Evolutionary conservation across 2,888 invertebrate genomes (phyloP).

Genomic region (Gerris lacustris): DNA sequence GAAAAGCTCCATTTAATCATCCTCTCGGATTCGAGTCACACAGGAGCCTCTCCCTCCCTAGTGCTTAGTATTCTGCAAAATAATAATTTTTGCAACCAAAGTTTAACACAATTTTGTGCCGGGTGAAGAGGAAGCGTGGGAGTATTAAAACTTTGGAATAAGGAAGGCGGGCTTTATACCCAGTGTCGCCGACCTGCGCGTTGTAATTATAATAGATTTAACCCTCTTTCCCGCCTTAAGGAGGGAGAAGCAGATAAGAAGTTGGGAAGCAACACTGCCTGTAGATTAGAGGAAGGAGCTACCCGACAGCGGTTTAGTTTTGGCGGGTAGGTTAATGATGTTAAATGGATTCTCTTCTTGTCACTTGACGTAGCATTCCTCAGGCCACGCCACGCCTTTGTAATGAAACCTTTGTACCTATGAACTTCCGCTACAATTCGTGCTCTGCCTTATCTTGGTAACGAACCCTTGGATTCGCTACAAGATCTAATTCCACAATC

Average conservation of each 20-base stretch:
- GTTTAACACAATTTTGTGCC: constrained; percentile 1
- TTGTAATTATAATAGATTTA: constrained; percentile 1
- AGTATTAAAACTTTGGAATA: constrained; percentile 1
- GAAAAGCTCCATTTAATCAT: background rate
- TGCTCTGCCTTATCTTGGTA: too few relatives aligned
- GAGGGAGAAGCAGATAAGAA: background rate
- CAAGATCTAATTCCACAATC: too few relatives aligned
- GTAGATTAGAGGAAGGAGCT: background rate
- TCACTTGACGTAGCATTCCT: background rate
- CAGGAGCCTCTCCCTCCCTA: background rate
- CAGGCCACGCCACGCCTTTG: background rate
- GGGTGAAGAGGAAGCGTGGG: background rate
- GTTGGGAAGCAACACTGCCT: background rate
- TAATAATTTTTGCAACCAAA: background rate
- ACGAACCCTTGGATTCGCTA: too few relatives aligned
- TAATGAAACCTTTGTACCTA: background rate
- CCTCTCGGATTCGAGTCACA: background rate
- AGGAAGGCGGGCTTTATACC: background rate
- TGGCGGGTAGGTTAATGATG: constrained; percentile 1
- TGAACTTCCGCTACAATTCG: background rate
- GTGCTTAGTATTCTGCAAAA: background rate
- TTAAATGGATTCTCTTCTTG: constrained; percentile 1
- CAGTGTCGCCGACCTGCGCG: background rate
- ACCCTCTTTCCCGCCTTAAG: background rate
- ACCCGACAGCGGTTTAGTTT: background rate